Base-by-base conservation (phyloP, 1,140 invertebrate species). In the Nixonia krombeini region DNA sequence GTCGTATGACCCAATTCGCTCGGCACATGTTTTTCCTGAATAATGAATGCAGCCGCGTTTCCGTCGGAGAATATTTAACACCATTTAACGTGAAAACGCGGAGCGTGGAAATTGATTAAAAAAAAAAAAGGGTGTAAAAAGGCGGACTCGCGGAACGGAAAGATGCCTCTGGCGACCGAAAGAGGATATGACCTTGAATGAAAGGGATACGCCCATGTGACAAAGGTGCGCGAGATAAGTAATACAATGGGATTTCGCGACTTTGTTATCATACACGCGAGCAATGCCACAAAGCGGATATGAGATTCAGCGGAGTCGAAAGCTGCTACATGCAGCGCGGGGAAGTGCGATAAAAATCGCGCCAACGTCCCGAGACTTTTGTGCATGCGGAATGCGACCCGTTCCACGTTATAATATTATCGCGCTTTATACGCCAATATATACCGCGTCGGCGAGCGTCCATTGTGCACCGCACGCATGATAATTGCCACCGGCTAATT, bases 401-500 rank as follows among this genome's bases (percentile, higher is more conserved):
- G 62, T 29, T 47, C 26, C 21, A 10, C 51, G 55, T 66, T 59
- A 59, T 66, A 66, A 55, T 59, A 66, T 66, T 59, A 66, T 66
- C 63, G 55, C 49, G 37, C 35, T 56, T 61, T 58, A 66, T 66
- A 45, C 57, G 51, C 64, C 56, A 51, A 61, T 61, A 61, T 61
- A 57, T n/a, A n/a, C 56, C 63, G 50, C 44, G 55, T 59, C 63
- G 55, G 50, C 62, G 50, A 55, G n/a, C 41, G 33, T 53, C 49
- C 51, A 56, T 56, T 59, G 42, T 37, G 51, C 64, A 31, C 52
- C 52, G 45, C 47, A 52, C 47, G 57, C 53, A 68, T 62, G 65
- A 68, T 68, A 68, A 68, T 68, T 68, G 65, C 64, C 56, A 38
- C 37, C 51, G 51, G 64, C 57, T 47, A 68, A 61, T n/a, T n/a